A percentile compares a stretch with the other conserved stretches of the same genome.
These are phyloP conservation scores for Platysteira castanea DNA, from an alignment of 2,113 vertebrate species.

Conservation along the genomic window DNA sequence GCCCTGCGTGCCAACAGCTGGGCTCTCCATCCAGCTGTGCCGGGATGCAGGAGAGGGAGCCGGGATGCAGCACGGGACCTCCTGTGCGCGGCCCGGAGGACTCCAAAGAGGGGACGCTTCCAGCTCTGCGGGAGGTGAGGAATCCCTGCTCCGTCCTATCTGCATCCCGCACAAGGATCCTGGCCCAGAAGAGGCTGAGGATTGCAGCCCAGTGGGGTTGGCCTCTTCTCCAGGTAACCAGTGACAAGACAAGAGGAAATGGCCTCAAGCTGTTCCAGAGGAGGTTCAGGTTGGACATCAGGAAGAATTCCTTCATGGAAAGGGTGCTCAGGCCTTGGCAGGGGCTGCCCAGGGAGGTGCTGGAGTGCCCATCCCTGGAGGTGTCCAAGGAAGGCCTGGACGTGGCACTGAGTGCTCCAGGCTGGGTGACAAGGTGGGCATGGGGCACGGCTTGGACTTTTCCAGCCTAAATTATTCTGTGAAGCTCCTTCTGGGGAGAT, in stretches of 20 bases:
- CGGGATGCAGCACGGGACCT: not conserved
- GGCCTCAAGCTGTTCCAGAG: not conserved
- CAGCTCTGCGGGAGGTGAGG: rapidly evolving
- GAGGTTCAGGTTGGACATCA: not conserved
- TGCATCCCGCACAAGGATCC: not conserved
- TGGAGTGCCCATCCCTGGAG: not conserved
- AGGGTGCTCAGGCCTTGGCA: not conserved
- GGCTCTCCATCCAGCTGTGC: constrained; percentile 18
- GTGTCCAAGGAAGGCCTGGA: not conserved
- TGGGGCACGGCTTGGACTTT: not conserved
- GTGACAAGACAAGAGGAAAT: not conserved
- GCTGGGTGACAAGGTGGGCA: not conserved
- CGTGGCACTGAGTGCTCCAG: not conserved
- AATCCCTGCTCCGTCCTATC: not conserved
- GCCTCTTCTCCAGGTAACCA: not conserved
- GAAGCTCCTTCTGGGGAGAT: not conserved
- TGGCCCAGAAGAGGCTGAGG: not conserved
- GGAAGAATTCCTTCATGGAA: not conserved
- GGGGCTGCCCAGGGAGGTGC: not conserved
- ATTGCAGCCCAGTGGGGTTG: not conserved
- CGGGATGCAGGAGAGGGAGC: not conserved
- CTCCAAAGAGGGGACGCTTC: not conserved
- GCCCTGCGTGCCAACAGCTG: not conserved
- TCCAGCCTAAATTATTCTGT: not conserved
- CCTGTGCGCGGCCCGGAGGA: not conserved